A percentile compares a stretch with the other conserved stretches of the same genome.
Conservation (phyloP, 2,888 invertebrate species). For the Crossocerus cetratus region DNA sequence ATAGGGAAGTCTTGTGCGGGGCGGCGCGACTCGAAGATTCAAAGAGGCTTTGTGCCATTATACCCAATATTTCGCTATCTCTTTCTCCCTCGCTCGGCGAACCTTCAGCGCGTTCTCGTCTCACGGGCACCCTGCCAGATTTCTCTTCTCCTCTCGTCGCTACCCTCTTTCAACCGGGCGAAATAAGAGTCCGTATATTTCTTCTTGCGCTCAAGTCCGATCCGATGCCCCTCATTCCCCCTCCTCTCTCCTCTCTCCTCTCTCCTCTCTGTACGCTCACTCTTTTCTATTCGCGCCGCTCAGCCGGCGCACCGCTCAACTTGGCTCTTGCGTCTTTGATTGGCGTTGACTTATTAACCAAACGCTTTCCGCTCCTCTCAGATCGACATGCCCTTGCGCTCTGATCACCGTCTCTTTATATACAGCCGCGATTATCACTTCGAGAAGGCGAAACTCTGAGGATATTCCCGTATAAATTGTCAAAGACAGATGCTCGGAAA, state of each 20-base stretch:
- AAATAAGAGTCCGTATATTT: slow-evolving; percentile 52
- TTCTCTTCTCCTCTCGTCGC: background rate
- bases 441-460: too few species aligned
- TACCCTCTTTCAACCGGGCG: slow-evolving; percentile 40
- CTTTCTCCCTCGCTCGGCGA: slow-evolving; percentile 14
- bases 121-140: slow-evolving; percentile 39
- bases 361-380: slow-evolving; percentile 64
- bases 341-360: slow-evolving; percentile 71
- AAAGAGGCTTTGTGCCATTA: slow-evolving; percentile 74
- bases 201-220: slow-evolving; percentile 25
- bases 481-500: too few species aligned
- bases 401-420: background rate
- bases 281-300: slow-evolving; percentile 20
- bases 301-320: slow-evolving; percentile 23
- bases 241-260: slow-evolving; percentile 21
- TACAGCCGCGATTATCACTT: too few species aligned
- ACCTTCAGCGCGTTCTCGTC: slow-evolving; percentile 34
- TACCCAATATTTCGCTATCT: slow-evolving; percentile 54
- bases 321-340: slow-evolving; percentile 54
- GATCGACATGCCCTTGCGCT: slow-evolving; percentile 49
- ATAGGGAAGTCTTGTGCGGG: slow-evolving; percentile 60
- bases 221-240: slow-evolving; percentile 22
- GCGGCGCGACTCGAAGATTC: slow-evolving; percentile 73
- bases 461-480: too few species aligned
- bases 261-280: background rate